Evolutionary conservation across 2,888 invertebrate species (phyloP).

Genomic region (Alsophila aescularia): DNA sequence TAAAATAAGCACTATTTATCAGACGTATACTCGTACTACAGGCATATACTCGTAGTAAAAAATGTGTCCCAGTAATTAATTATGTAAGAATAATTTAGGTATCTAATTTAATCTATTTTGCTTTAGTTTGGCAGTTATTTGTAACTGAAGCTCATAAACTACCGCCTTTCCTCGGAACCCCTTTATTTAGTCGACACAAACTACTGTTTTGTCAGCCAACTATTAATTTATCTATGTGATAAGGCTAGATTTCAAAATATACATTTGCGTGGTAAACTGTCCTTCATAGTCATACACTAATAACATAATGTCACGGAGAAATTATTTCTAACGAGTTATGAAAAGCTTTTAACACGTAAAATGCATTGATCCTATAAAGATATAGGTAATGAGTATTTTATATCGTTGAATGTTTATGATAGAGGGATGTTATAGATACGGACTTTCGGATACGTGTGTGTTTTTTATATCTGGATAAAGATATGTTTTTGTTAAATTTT

Average conservation of each 20-base stretch:
- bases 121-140: slow-evolving; percentile 7
- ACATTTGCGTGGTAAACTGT: background rate
- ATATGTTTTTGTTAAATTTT: too few species aligned
- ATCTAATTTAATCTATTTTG: background rate
- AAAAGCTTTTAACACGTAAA: too few species aligned
- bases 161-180: background rate
- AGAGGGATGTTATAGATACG: too few species aligned
- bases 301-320: too few species aligned
- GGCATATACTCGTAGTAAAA: background rate
- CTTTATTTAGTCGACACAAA: background rate
- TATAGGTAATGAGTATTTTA: slow-evolving; percentile 14
- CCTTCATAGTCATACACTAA: too few species aligned
- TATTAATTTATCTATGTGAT: background rate
- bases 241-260: background rate
- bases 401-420: slow-evolving; percentile 15
- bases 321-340: too few species aligned
- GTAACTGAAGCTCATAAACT: slow-evolving; percentile 12
- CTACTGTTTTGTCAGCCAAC: background rate
- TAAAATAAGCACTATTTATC: too few species aligned
- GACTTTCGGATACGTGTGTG: too few species aligned
- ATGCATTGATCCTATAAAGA: too few species aligned
- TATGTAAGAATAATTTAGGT: background rate
- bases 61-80: background rate
- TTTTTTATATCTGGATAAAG: too few species aligned
- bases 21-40: too few species aligned